Evolutionary conservation across 2,113 vertebrate genomes (phyloP).

Genomic region (Tylochromis polylepis): DNA sequence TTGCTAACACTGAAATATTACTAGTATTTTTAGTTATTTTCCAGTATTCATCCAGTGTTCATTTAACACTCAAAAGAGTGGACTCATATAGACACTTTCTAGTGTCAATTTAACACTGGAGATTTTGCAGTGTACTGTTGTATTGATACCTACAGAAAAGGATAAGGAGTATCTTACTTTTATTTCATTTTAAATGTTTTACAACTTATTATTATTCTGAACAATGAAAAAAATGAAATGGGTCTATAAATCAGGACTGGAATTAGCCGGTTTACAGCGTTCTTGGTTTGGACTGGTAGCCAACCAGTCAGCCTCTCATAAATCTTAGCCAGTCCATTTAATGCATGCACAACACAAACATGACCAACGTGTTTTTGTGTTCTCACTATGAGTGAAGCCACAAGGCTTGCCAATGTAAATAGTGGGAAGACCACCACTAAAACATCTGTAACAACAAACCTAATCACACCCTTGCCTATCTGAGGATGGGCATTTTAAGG

Average conservation of each 20-base stretch:
- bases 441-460: not conserved
- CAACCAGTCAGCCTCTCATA: no score
- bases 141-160: no score
- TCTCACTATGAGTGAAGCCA: not conserved
- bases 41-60: no score
- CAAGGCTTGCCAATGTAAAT: not conserved
- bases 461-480: not conserved
- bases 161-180: not conserved
- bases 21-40: no score
- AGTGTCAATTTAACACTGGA: no score
- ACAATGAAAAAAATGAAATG: fast-evolving
- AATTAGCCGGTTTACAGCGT: fast-evolving
- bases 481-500: not conserved
- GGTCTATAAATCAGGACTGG: not conserved
- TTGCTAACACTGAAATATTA: no score
- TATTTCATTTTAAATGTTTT: not conserved
- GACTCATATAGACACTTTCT: no score
- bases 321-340: not conserved
- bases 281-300: not conserved
- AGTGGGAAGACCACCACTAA: not conserved
- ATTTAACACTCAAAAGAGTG: no score
- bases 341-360: not conserved
- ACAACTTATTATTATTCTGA: not conserved
- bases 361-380: not conserved
- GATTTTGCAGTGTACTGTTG: no score